Base-by-base conservation (phyloP, 1,140 invertebrate genomes). In the Drosophila nannoptera region DNA sequence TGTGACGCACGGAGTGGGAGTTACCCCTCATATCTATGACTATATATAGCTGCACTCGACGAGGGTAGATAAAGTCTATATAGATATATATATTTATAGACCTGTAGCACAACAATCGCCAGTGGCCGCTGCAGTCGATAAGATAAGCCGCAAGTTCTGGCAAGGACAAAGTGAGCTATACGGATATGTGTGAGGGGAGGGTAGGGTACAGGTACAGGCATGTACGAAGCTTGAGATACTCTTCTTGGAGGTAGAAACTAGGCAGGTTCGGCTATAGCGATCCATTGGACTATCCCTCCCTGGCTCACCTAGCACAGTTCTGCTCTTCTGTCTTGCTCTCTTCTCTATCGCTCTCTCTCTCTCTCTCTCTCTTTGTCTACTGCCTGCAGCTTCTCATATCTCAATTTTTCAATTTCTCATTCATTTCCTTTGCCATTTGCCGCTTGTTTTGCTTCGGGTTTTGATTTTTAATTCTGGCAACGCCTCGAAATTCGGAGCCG, bases 401-500 rank as follows among this genome's bases (percentile, higher is more conserved):
- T 68, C n/a, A 11, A 73, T 55, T 43, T 16, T 4, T 59, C 33
- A 43, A 33, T 62, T 64, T 48, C 56, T 35, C 55, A 71, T 53
- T 65, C 35, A 61, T 22, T 48, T 46, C 40, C 43, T 55, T 46
- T 54, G 33, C 12, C 38, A 52, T 63, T 63, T 54, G 48, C 38
- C 31, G 12, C 36, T n/a, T 5, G 6, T 14, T 4, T 43, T 7
- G 5, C 1, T 22, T 22, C 3, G 1, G 1, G 22, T 22, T 22
- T 42, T 36, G 32, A 7, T 31, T 49, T 29, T 16, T 31, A 7
- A 33, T 54, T 63, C 43, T 14, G 52, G 52, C n/a, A 55, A 64
- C 52, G 50, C 61, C 61, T 52, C 14, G 9, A 35, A 46, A 32
- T 29, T 9, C 32, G 40, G 22, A 60, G 56, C 40, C 33, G 69